These are phyloP conservation scores for Crypturellus tataupa DNA, from an alignment of 2,797 vertebrate species.

Conservation along the genomic window DNA sequence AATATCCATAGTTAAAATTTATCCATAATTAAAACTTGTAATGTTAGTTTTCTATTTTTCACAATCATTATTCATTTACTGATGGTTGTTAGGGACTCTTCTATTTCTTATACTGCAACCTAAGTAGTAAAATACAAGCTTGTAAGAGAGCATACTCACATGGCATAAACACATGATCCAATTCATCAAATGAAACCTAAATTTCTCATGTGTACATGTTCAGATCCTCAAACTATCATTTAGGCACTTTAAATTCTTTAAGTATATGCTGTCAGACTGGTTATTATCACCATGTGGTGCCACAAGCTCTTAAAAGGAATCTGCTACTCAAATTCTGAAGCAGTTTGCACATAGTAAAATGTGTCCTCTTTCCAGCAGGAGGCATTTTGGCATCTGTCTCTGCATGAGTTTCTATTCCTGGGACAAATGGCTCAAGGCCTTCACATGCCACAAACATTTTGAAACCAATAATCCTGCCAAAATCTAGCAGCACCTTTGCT, in stretches of 20 bases:
- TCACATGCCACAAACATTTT: not conserved
- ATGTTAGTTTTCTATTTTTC: not conserved
- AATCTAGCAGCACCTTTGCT: not conserved
- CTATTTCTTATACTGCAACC: not conserved
- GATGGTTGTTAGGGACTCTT: not conserved
- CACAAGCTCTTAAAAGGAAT: not conserved
- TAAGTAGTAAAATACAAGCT: not conserved
- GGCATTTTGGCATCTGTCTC: not conserved
- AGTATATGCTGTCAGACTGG: not conserved
- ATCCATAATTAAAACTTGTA: not conserved
- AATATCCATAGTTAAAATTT: not conserved
- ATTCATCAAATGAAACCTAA: not conserved
- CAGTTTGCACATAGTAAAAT: not conserved
- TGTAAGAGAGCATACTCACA: not conserved
- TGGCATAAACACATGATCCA: not conserved
- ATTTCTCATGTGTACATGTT: not conserved
- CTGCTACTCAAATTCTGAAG: slow-evolving; percentile 2
- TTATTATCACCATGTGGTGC: not conserved
- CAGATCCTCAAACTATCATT: not conserved
- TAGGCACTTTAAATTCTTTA: not conserved
- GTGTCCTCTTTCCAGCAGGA: not conserved
- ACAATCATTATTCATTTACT: not conserved
- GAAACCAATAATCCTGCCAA: not conserved
- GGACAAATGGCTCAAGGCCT: not conserved
- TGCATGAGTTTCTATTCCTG: not conserved